Percentiles rank a stretch among this genome's conserved stretches.
Evolutionary conservation across 2,797 vertebrate species (phyloP).

Genomic region (Hylomyscus alleni): DNA sequence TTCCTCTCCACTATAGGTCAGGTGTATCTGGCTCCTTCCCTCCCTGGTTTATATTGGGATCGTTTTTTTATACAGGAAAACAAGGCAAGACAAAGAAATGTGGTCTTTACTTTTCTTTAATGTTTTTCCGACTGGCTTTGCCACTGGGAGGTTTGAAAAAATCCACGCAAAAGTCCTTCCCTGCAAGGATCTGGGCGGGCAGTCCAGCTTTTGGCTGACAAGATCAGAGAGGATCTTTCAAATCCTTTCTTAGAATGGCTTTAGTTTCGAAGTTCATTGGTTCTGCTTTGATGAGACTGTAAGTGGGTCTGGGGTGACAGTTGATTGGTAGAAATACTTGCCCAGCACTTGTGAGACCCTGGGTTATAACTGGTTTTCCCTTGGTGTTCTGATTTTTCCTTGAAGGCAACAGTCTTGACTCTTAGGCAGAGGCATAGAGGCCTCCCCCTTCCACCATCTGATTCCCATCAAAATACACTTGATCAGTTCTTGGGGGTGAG

Average conservation of each 20-base stretch:
- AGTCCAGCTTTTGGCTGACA: not conserved
- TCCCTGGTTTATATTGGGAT: conserved; percentile 67
- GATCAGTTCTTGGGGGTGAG: not conserved
- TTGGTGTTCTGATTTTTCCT: conserved; percentile 17
- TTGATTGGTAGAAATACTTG: not conserved
- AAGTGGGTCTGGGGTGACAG: not conserved
- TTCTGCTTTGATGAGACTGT: conserved; percentile 24
- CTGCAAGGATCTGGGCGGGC: not conserved
- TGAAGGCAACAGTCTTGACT: conserved; percentile 41
- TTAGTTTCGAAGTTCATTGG: conserved; percentile 69
- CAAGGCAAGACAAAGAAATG: conserved; percentile 74
- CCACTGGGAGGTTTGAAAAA: conserved; percentile 28
- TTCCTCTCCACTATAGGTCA: conserved; percentile 61
- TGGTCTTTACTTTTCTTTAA: conserved; percentile 66
- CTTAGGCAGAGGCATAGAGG: not conserved
- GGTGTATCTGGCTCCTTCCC: not conserved
- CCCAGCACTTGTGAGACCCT: not conserved
- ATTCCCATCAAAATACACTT: conserved; percentile 28
- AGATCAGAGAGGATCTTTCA: conserved; percentile 22
- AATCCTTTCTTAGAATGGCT: conserved; percentile 66
- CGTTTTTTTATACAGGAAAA: conserved; percentile 84
- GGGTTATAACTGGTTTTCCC: conserved; percentile 15
- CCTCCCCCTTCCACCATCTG: not conserved
- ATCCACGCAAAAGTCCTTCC: conserved; percentile 2
- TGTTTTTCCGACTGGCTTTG: conserved; percentile 74